A percentile compares a stretch with the other conserved stretches of the same genome.
These are phyloP conservation scores for Trachelus stipa DNA, from an alignment of 2,888 invertebrate genomes.

Conservation along the genomic window DNA sequence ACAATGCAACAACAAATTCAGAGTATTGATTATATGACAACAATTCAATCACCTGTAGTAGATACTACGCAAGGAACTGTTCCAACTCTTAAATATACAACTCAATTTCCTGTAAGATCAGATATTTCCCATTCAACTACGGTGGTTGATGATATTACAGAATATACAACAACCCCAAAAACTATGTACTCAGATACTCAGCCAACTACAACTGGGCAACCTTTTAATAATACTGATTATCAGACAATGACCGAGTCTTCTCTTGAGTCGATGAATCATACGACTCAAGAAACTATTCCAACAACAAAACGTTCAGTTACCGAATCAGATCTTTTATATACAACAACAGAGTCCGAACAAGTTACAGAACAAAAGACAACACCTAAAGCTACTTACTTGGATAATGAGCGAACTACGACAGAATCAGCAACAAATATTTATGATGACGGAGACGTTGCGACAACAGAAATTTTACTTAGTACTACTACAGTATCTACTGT, in stretches of 20 bases:
- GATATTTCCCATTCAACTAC: too few relatives aligned
- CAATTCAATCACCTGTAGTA: too few relatives aligned
- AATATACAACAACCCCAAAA: too few relatives aligned
- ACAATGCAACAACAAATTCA: too few relatives aligned
- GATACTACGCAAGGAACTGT: too few relatives aligned
- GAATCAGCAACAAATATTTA: too few relatives aligned
- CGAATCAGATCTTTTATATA: neutral
- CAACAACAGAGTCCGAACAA: neutral
- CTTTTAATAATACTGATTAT: neutral
- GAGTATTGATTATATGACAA: too few relatives aligned
- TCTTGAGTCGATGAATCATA: neutral
- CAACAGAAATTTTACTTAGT: neutral
- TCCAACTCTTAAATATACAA: too few relatives aligned
- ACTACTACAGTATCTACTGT: too few relatives aligned
- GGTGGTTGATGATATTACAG: too few relatives aligned
- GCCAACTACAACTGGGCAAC: neutral
- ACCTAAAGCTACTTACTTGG: neutral
- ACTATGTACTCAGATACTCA: neutral
- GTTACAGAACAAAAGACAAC: constrained; percentile 7
- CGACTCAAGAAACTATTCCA: neutral
- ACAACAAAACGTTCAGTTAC: neutral
- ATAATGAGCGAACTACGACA: neutral
- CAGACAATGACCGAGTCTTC: too few relatives aligned
- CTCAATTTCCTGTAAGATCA: too few relatives aligned
- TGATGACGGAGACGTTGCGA: neutral